These are phyloP conservation scores for Brachionus asplanchnoidis DNA, from an alignment of 1,140 invertebrate species.

Conservation along the genomic window DNA sequence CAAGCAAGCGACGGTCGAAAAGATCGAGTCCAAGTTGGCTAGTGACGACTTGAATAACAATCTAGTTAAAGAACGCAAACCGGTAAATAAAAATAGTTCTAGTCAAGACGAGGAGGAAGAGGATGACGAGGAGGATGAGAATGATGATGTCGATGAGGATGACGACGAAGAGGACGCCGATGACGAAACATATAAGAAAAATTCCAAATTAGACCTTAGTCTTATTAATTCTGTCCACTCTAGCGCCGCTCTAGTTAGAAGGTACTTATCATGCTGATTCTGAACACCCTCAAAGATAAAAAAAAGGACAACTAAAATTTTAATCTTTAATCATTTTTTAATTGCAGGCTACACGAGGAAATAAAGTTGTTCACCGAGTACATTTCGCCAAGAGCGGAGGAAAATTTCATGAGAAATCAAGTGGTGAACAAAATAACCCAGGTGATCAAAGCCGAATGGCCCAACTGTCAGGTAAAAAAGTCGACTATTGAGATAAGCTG, in stretches of 20 bases:
- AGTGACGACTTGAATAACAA: neutral
- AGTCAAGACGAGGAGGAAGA: neutral
- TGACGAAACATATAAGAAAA: neutral
- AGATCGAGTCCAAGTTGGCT: neutral
- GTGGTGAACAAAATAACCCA: slow-evolving; percentile 39
- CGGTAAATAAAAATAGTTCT: slow-evolving; percentile 18
- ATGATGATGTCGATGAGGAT: neutral
- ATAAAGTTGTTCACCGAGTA: slow-evolving; percentile 27
- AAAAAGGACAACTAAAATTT: neutral
- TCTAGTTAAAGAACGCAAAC: neutral
- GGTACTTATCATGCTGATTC: neutral
- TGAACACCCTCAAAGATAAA: neutral
- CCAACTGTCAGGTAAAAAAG: neutral
- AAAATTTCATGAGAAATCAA: slow-evolving; percentile 38
- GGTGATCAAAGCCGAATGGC: slow-evolving; percentile 39
- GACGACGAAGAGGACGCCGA: neutral
- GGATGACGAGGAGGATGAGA: neutral
- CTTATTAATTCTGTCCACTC: slow-evolving; percentile 28
- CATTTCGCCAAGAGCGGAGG: neutral
- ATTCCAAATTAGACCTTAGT: slow-evolving; percentile 25
- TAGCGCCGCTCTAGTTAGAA: slow-evolving; percentile 40
- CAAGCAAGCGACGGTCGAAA: neutral
- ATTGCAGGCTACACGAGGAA: slow-evolving; percentile 37
- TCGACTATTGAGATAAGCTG: neutral
- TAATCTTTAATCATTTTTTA: neutral